Evolutionary conservation across 2,797 vertebrate species (phyloP), one percentile per base, ranked within the genome.

Genomic region (Scyliorhinus canicula): DNA sequence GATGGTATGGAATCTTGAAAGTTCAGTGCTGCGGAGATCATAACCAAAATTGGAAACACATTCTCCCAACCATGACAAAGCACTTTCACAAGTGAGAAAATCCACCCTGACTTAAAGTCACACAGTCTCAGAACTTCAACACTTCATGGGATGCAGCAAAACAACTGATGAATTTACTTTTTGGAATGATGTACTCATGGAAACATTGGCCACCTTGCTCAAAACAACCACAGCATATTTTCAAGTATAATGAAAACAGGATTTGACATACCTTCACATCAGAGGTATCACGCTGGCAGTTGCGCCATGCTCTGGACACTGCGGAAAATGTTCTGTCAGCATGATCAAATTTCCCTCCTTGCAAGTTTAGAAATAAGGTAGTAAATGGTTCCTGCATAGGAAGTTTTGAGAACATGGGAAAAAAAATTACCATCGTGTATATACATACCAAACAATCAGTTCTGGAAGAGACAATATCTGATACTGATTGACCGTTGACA

Each of bases 301-400:
- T 99, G 96, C 98, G 98, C 99, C 99, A 99, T 0, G 98, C 99
- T 96, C 98, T 98, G 95, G 98, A 98, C 97, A 99, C 95, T 0
- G 99, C 99, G 16, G 99, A 99, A 97, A 99, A 99, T 0, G 99
- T 98, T 96, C 99, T 98, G 95, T 99, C 99, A 47, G 99, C 98
- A 14, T 99, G 99, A 96, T 99, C 99, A 96, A 99, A 99, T 96
- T 99, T 99, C 44, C 99, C 99, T 96, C 99, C 99, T 98, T 99
- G 99, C 91, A 99, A 97, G 97, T 99, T 99, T 9, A 99, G 98
- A 96, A 99, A 99, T 96, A 98, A 98, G 0, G 99, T 99, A 95
- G 99, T 99, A 96, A 99, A 99, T 44, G 99, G 99, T 95, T 99
- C 99, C 99, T 99, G 96, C 95, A 95, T 40, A 52, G 71, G 26